phyloP scores from a whole-genome alignment of 2,113 vertebrate species.

The Rhea pennata region DNA sequence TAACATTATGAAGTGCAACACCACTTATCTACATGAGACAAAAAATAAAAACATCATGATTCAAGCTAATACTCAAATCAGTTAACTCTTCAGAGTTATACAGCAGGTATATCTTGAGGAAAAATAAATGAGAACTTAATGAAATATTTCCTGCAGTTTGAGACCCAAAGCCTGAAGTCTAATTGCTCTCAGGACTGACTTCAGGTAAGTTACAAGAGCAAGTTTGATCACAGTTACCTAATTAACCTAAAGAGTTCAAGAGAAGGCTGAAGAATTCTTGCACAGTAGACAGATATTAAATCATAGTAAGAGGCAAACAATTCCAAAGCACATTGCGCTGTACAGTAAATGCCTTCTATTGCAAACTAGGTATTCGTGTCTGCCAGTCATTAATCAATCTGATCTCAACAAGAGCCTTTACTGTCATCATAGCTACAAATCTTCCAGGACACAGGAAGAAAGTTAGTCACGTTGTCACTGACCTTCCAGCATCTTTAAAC shows the following conservation, averaged over 20 bases:
- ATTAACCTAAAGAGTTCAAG: neutral
- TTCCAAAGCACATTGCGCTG: neutral
- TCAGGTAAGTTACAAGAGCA: neutral
- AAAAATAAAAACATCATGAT: neutral
- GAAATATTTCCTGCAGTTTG: fast-evolving
- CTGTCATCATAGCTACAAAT: neutral
- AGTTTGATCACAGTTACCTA: neutral
- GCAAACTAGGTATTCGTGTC: fast-evolving
- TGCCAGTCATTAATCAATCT: neutral
- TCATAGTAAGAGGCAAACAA: neutral
- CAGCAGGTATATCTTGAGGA: neutral
- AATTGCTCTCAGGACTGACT: neutral
- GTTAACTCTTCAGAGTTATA: neutral
- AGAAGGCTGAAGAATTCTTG: neutral
- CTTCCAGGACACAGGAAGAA: neutral
- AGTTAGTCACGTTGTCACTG: neutral
- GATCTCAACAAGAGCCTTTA: neutral
- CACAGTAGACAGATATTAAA: neutral
- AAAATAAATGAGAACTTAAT: neutral
- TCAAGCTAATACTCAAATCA: neutral
- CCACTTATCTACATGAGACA: neutral
- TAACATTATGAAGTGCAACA: neutral
- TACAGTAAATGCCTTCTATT: neutral
- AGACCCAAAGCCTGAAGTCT: neutral
- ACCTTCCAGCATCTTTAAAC: neutral